Conservation (phyloP, 2,113 vertebrate species). For the Climacteris rufus region DNA sequence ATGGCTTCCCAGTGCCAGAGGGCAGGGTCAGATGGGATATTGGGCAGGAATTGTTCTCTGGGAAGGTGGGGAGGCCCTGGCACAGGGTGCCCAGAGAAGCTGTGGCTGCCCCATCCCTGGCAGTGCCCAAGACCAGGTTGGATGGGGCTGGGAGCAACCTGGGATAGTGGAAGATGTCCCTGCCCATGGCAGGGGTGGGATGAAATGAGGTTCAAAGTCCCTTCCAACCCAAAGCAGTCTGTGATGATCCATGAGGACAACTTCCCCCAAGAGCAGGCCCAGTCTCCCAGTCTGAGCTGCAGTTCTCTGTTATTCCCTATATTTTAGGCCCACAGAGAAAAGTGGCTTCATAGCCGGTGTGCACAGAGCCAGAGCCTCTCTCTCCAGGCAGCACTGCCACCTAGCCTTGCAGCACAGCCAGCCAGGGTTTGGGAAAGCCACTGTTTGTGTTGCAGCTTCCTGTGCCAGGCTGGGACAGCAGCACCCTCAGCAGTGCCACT, state of each 20-base stretch:
- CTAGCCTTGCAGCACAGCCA: background rate
- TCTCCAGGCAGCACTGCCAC: background rate
- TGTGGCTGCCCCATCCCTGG: background rate
- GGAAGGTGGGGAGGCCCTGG: background rate
- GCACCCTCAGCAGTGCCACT: background rate
- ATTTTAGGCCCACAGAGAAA: background rate
- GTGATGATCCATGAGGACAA: rapidly evolving
- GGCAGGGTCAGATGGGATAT: background rate
- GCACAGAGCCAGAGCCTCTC: background rate
- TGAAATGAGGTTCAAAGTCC: background rate
- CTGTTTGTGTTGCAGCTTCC: background rate
- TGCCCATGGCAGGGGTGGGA: background rate
- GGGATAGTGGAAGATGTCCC: background rate
- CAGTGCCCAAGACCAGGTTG: background rate
- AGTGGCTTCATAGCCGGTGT: background rate
- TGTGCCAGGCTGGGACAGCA: background rate
- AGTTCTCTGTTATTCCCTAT: background rate
- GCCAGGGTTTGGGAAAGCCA: background rate
- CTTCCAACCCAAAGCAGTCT: background rate
- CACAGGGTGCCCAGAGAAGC: background rate
- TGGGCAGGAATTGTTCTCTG: background rate
- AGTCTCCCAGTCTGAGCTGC: background rate
- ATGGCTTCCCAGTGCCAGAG: background rate
- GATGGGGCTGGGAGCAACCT: rapidly evolving
- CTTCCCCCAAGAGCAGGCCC: too few relatives aligned